Evolutionary conservation across 2,888 invertebrate species (phyloP).

Genomic region (Metacarcinus magister): DNA sequence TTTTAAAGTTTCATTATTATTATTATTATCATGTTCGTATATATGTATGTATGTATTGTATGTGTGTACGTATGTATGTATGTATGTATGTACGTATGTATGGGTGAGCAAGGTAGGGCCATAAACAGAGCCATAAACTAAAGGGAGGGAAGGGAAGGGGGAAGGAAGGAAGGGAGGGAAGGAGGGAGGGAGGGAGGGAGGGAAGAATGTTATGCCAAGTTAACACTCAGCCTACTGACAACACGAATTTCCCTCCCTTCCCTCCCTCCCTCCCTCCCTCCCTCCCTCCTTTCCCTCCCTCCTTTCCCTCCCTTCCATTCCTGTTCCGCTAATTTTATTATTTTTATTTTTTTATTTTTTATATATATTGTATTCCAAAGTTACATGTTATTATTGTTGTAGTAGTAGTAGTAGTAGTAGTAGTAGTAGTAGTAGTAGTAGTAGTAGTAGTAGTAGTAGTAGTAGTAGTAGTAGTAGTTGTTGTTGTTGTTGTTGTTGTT

Average conservation of each 20-base stretch:
- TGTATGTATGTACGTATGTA: constrained; percentile 1
- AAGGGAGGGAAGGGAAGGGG: background rate
- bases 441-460: constrained; percentile 13
- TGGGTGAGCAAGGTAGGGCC: constrained; percentile 35
- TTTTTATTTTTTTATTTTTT: background rate
- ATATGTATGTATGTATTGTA: background rate
- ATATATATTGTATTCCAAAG: no score
- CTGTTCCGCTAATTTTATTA: background rate
- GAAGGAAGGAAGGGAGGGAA: background rate
- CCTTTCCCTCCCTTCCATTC: background rate
- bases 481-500: background rate
- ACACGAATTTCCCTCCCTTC: background rate
- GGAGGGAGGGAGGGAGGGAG: background rate
- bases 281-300: background rate
- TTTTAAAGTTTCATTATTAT: background rate
- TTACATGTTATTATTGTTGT: background rate
- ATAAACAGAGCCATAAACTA: constrained; percentile 16
- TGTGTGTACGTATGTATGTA: background rate
- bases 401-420: background rate
- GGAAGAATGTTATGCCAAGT: background rate
- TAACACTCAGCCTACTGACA: background rate
- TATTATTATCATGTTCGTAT: background rate
- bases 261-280: background rate
- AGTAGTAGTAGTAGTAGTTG: constrained; percentile 1
- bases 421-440: background rate